phyloP scores from a whole-genome alignment of 1,140 invertebrate genomes.

The Acyrthosiphon pisum region DNA sequence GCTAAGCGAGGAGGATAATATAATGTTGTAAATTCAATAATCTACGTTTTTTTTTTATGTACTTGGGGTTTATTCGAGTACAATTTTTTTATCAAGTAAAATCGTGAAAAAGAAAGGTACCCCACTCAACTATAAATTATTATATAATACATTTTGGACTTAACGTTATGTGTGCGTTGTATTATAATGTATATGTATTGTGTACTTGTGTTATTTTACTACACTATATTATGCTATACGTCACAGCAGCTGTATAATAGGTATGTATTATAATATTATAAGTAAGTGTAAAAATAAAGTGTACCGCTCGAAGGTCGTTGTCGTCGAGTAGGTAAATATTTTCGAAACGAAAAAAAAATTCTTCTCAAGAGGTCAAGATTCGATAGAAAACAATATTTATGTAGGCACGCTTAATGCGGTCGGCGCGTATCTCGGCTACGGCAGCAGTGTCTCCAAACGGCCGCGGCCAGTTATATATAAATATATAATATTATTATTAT shows the following conservation, averaged over 20 bases:
- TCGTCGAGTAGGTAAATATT: not conserved
- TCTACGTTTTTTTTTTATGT: not conserved
- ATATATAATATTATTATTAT: not conserved
- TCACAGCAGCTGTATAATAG: not conserved
- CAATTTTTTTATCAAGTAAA: not conserved
- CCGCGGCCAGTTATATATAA: not conserved
- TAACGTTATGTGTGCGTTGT: no score
- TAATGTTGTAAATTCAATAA: not conserved
- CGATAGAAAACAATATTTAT: not conserved
- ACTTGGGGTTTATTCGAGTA: not conserved
- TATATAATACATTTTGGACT: not conserved
- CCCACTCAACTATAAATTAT: not conserved
- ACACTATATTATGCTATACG: not conserved
- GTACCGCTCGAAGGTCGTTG: not conserved
- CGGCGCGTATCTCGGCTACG: not conserved
- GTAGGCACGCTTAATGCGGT: not conserved
- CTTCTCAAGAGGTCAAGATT: constrained; percentile 8
- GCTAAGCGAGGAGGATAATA: not conserved
- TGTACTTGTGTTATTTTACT: not conserved
- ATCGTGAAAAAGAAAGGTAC: no score
- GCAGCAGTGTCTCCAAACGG: not conserved
- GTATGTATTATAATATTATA: not conserved
- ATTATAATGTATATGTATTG: no score
- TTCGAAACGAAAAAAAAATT: constrained; percentile 9
- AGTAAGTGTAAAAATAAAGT: not conserved